Evolutionary conservation across 1,140 invertebrate genomes (phyloP), one percentile per base, ranked within the genome.

Genomic region (Pogonomyrmex barbatus): DNA sequence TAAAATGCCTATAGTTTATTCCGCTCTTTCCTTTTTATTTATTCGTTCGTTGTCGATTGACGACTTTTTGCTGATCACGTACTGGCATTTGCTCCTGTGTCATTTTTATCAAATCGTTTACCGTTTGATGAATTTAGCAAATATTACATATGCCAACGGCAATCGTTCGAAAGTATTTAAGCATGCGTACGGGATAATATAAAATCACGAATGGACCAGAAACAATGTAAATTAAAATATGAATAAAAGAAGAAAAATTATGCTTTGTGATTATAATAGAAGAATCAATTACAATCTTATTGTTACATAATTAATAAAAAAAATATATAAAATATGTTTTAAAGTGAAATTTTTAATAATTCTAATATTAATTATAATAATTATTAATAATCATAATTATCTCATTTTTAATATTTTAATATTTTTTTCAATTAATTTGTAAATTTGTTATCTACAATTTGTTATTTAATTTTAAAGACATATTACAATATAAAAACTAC

Each of bases 1-100:
- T 82, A 87, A 87, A 81, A 68, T 87, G 77, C 73, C 50, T 30
- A 54, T 60, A 81, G 75, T 78, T 89, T 79, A 78, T 68, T 73
- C 47, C 24, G 6, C 50, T 17, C 71, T 52, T 78, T 75, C 83
- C 75, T 68, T 58, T 36, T 73, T 83, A 47, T 83, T 58, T 82
- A 58, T 58, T 82, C 67, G 24, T 73, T 82, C 79, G 39, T 82
- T 82, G 79, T 71, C 39, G 39, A 12, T 30, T 45, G 45, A 24
- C 47, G 65, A 54, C 77, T 73, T 82, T 73, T 82, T 52, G 67
- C 47, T 67, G 42, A 82, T 82, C 77, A 81, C 77, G 77, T 70
- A 42, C 63, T 54, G 30, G 73, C 79, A 58, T 47, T 42, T 82
- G 24, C 17, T 42, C 24, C 47, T 30, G 56, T 75, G 56, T 36